These are phyloP conservation scores for Vulpes vulpes DNA, from an alignment of 2,113 vertebrate genomes.

Conservation along the genomic window DNA sequence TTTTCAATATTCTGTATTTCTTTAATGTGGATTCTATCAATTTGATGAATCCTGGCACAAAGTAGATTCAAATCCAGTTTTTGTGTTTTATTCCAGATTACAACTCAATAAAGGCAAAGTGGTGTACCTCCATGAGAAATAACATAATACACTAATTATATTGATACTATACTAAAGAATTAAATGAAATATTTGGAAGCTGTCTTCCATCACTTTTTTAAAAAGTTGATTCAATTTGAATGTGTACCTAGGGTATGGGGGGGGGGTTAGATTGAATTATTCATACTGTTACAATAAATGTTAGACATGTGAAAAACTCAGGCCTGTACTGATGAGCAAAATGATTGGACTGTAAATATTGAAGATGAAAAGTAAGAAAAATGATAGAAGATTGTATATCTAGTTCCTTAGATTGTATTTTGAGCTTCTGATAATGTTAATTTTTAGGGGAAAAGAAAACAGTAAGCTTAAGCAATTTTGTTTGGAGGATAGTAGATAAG, in stretches of 20 bases:
- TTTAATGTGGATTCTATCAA: background rate
- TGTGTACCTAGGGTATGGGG: background rate
- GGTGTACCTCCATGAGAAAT: background rate
- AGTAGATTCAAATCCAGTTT: background rate
- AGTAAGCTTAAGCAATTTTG: background rate
- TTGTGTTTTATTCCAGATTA: background rate
- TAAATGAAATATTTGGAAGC: background rate
- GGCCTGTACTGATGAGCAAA: background rate
- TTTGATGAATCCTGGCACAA: conserved; percentile 1
- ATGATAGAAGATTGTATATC: background rate
- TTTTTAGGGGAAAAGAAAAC: background rate
- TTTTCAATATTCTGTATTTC: background rate
- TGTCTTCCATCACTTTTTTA: background rate
- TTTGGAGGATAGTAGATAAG: background rate
- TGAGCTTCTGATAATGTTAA: background rate
- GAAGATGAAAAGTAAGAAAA: background rate
- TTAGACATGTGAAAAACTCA: background rate
- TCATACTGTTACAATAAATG: background rate
- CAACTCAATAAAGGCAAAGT: background rate
- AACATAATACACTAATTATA: background rate
- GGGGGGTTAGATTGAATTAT: background rate
- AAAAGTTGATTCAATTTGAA: background rate
- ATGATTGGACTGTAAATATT: background rate
- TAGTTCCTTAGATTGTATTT: background rate
- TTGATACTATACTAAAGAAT: background rate